Conservation (phyloP, 92 coral and sea anemone species). For the Epizoanthus illoricatus region DNA sequence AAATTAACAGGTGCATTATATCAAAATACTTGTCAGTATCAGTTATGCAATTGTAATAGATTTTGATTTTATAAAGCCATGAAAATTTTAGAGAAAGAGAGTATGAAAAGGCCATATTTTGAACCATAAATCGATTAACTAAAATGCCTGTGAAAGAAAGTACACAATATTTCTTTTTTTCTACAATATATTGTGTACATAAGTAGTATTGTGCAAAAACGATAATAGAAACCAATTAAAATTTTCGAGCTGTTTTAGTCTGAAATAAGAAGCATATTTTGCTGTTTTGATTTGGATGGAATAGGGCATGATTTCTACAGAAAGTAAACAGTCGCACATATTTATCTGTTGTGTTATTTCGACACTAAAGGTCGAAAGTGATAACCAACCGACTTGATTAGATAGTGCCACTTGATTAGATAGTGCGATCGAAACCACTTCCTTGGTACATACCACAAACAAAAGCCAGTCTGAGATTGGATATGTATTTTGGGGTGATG, state of each 20-base stretch:
- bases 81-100: too few species aligned
- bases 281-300: background rate
- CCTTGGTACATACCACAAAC: background rate
- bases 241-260: background rate
- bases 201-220: background rate
- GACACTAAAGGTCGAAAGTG: background rate
- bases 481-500: too few species aligned
- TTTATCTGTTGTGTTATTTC: background rate
- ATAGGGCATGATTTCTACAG: background rate
- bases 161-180: background rate
- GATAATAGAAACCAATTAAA: background rate
- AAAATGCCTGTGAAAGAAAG: too few species aligned
- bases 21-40: too few species aligned
- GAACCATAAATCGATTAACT: too few species aligned
- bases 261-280: background rate
- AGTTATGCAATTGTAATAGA: too few species aligned
- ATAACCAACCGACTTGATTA: background rate
- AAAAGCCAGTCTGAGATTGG: too few species aligned
- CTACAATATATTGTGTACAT: background rate
- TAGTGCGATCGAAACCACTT: background rate
- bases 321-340: background rate
- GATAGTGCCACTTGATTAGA: background rate
- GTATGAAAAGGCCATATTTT: too few species aligned
- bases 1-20: too few species aligned
- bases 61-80: too few species aligned